Conservation (phyloP, 2,888 invertebrate species). For the Drosophila phalerata region DNA sequence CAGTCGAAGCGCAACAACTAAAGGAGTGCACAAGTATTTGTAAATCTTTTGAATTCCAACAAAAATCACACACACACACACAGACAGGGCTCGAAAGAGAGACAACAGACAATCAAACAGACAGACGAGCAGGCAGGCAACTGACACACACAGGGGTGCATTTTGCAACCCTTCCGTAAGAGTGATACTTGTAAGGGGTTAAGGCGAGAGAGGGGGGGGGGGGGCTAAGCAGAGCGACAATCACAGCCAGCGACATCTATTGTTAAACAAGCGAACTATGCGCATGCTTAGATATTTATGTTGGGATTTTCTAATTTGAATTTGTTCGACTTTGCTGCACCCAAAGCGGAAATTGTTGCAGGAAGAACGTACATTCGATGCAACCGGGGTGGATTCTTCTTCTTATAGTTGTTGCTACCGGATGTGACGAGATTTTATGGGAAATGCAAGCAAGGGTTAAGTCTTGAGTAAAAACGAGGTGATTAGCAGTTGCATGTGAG, state of each 20-base stretch:
- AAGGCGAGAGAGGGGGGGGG: neutral
- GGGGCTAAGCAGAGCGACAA: constrained; percentile 48
- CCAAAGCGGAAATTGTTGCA: constrained; percentile 77
- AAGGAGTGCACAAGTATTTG: constrained; percentile 75
- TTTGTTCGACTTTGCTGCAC: constrained; percentile 73
- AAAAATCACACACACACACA: constrained; percentile 63
- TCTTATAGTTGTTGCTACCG: constrained; percentile 42
- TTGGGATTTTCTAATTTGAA: constrained; percentile 77
- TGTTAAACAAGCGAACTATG: constrained; percentile 70
- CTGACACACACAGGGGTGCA: constrained; percentile 65
- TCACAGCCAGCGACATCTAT: constrained; percentile 77
- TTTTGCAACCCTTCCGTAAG: constrained; percentile 72
- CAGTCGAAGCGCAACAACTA: constrained; percentile 67
- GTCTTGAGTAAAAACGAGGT: constrained; percentile 46
- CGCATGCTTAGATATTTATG: constrained; percentile 76
- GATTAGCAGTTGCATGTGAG: constrained; percentile 43
- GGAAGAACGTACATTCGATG: constrained; percentile 65
- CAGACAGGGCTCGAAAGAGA: constrained; percentile 12
- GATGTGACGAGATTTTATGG: constrained; percentile 74
- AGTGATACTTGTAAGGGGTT: constrained; percentile 33
- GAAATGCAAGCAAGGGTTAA: constrained; percentile 65
- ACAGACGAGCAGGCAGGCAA: constrained; percentile 17
- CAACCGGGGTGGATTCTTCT: constrained; percentile 40
- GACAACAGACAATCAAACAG: constrained; percentile 26
- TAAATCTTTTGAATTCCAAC: constrained; percentile 80